These are phyloP conservation scores for Drosophila nannoptera DNA, from an alignment of 1,140 invertebrate genomes.

Conservation along the genomic window DNA sequence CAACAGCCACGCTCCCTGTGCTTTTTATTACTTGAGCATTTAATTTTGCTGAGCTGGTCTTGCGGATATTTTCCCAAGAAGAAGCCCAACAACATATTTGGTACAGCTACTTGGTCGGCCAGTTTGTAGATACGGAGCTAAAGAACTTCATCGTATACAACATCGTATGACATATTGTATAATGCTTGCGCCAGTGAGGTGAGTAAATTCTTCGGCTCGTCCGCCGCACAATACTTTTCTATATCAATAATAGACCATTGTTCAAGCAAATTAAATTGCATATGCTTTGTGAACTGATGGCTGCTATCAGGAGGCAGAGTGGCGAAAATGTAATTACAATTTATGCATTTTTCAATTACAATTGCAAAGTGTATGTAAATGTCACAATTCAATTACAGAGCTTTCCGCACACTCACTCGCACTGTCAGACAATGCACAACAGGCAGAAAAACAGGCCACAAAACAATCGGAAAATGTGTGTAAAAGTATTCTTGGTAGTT, in stretches of 20 bases:
- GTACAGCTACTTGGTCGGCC: slow-evolving; percentile 2
- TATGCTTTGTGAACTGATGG: not conserved
- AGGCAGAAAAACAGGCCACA: slow-evolving; percentile 33
- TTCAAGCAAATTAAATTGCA: not conserved
- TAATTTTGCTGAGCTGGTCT: slow-evolving; percentile 53
- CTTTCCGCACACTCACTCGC: slow-evolving; percentile 9
- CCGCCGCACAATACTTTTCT: not conserved
- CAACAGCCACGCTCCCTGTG: slow-evolving; percentile 20
- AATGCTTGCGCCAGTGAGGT: slow-evolving; percentile 66
- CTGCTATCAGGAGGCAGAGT: not conserved
- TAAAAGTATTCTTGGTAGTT: slow-evolving; percentile 20
- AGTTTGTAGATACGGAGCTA: not conserved
- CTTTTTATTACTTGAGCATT: slow-evolving; percentile 65
- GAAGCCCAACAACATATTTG: slow-evolving; percentile 23
- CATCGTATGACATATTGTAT: slow-evolving; percentile 55
- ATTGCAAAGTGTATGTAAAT: slow-evolving; percentile 49
- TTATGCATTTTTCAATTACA: slow-evolving; percentile 65
- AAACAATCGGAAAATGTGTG: slow-evolving; percentile 44
- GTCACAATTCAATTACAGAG: slow-evolving; percentile 65
- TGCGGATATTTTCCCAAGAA: slow-evolving; percentile 11
- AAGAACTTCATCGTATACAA: slow-evolving; percentile 49
- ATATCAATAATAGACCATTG: not conserved
- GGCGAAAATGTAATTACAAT: slow-evolving; percentile 60
- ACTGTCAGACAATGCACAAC: slow-evolving; percentile 18
- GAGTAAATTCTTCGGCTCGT: slow-evolving; percentile 35